Evolutionary conservation across 1,140 invertebrate species (phyloP).

Genomic region (Meloidogyne floridensis): DNA sequence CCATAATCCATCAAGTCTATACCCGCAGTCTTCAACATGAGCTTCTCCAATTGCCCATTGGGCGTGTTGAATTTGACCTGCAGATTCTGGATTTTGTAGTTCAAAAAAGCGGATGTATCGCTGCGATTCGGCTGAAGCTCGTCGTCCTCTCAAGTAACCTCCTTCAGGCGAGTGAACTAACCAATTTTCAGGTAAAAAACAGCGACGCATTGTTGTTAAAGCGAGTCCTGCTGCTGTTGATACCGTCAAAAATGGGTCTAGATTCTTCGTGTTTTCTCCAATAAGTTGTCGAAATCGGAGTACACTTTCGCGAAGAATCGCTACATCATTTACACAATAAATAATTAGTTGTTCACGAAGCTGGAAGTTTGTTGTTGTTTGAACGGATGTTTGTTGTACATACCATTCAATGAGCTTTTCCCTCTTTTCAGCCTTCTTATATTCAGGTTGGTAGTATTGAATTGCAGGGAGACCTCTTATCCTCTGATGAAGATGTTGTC

Average conservation of each 20-base stretch:
- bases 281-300: constrained; percentile 12
- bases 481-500: not conserved
- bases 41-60: constrained; percentile 22
- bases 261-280: not conserved
- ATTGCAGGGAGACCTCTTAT: not conserved
- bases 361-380: not conserved
- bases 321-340: constrained; percentile 19
- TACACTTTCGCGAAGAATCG: constrained; percentile 9
- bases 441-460: not conserved
- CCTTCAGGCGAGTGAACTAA: too few species aligned
- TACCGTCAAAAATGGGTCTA: constrained; percentile 9
- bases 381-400: not conserved
- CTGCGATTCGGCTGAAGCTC: too few species aligned
- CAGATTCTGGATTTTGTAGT: not conserved
- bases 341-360: too few species aligned
- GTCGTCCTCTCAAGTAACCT: too few species aligned
- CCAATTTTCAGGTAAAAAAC: constrained; percentile 14
- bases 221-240: constrained; percentile 21
- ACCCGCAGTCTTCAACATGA: too few species aligned
- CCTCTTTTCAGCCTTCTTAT: not conserved
- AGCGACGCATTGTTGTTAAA: not conserved
- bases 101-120: too few species aligned
- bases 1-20: constrained; percentile 15
- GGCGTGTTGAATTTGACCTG: constrained; percentile 8
- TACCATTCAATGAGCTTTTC: constrained; percentile 9